phyloP scores from a whole-genome alignment of 2,888 invertebrate species.

The Thecocarcelia acutangulata region DNA sequence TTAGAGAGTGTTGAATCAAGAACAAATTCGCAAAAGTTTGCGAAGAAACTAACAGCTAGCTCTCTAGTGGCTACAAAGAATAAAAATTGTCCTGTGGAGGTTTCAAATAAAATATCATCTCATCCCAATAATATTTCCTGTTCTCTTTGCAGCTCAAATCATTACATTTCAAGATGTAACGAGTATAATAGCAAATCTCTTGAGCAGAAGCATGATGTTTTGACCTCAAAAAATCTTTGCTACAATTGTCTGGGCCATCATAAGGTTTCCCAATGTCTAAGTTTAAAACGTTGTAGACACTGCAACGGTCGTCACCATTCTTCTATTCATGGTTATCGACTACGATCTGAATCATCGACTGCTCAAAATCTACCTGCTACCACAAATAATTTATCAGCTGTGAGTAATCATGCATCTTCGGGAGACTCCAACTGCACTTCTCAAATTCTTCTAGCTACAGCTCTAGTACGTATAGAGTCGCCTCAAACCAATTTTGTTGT shows the following conservation, averaged over 20 bases:
- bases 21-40: neutral
- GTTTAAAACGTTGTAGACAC: conserved; percentile 21
- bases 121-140: conserved; percentile 22
- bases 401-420: conserved; percentile 28
- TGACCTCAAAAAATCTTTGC: conserved; percentile 11
- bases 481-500: neutral
- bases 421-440: neutral
- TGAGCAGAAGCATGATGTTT: conserved; percentile 14
- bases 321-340: conserved; percentile 21
- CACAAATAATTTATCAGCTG: conserved; percentile 16
- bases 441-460: conserved; percentile 21
- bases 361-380: neutral
- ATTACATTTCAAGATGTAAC: conserved; percentile 42
- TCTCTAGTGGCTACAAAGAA: conserved; percentile 11
- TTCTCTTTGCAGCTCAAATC: conserved; percentile 40
- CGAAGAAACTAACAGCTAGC: conserved; percentile 2
- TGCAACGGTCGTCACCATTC: conserved; percentile 31
- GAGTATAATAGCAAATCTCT: conserved; percentile 2
- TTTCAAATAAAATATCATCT: conserved; percentile 30
- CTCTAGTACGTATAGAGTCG: conserved; percentile 9
- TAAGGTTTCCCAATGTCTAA: conserved; percentile 21
- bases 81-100: conserved; percentile 26
- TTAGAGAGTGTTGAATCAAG: neutral
- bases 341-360: neutral
- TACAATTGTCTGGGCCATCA: conserved; percentile 37